These are phyloP conservation scores for Callyntrura guangdongensis DNA, from an alignment of 2,888 invertebrate genomes.

Conservation along the genomic window DNA sequence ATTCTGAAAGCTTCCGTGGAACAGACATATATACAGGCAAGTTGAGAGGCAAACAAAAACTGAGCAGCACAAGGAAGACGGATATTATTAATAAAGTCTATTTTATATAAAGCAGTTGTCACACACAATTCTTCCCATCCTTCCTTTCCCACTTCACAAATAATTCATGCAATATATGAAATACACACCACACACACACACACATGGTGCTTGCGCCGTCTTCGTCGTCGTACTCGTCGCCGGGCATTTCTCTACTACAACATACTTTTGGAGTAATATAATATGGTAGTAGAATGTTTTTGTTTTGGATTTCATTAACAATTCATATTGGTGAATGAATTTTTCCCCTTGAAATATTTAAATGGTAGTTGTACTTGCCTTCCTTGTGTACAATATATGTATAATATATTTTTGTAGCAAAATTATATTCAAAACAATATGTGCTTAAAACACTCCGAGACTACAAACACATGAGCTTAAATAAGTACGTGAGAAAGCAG, in stretches of 20 bases:
- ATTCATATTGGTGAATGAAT: conserved; percentile 75
- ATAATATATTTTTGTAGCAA: conserved; percentile 28
- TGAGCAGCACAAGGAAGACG: conserved; percentile 1
- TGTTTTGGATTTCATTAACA: conserved; percentile 76
- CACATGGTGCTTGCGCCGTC: conserved; percentile 21
- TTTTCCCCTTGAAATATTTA: conserved; percentile 75
- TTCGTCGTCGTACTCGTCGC: background rate
- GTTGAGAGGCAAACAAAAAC: too few relatives aligned
- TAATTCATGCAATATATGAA: conserved; percentile 71
- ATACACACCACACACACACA: conserved; percentile 42
- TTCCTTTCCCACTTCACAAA: conserved; percentile 68
- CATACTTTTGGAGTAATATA: conserved; percentile 10
- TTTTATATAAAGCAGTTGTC: conserved; percentile 73
- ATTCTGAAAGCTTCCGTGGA: too few relatives aligned
- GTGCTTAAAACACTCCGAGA: background rate
- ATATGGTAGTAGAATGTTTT: conserved; percentile 58
- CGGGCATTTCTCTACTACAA: conserved; percentile 8
- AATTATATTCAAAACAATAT: conserved; percentile 31
- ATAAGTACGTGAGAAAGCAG: conserved; percentile 30
- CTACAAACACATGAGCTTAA: background rate
- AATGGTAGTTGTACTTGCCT: conserved; percentile 67
- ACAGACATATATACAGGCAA: too few relatives aligned
- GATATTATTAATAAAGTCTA: conserved; percentile 67
- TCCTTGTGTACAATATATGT: conserved; percentile 4
- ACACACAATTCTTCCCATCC: conserved; percentile 68